phyloP scores from a whole-genome alignment of 2,797 vertebrate genomes.

The Ambastaia sidthimunki region DNA sequence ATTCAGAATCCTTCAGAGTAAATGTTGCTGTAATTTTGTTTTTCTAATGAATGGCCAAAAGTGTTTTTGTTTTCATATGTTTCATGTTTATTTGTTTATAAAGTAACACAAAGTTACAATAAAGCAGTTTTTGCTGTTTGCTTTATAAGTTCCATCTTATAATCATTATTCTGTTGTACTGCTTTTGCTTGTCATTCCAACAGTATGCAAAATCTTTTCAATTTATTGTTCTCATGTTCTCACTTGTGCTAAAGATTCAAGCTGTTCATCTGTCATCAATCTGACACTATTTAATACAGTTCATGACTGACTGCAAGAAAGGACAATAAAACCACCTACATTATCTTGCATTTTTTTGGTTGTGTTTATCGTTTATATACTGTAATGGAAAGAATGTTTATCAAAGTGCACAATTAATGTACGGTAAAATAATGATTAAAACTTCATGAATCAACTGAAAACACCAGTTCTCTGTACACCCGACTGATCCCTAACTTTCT shows the following conservation, averaged over 20 bases:
- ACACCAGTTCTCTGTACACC: too few relatives aligned
- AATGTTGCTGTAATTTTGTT: constrained; percentile 46
- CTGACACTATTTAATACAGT: constrained; percentile 22
- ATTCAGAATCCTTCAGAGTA: constrained; percentile 95
- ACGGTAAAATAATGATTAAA: not conserved
- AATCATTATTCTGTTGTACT: not conserved
- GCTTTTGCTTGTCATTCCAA: constrained; percentile 38
- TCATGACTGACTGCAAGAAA: not conserved
- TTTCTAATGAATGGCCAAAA: constrained; percentile 59
- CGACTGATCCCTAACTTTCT: too few relatives aligned
- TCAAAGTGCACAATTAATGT: not conserved
- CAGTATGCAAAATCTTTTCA: constrained; percentile 17
- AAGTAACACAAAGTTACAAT: not conserved
- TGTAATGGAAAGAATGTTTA: not conserved
- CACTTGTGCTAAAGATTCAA: not conserved
- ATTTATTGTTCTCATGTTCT: constrained; percentile 35
- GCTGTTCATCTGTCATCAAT: not conserved
- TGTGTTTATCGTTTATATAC: constrained; percentile 13
- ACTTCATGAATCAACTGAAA: too few relatives aligned
- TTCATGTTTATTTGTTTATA: not conserved
- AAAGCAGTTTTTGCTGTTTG: not conserved
- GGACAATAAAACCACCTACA: constrained; percentile 24
- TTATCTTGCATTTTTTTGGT: not conserved
- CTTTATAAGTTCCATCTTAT: not conserved
- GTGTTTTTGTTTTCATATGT: constrained; percentile 39